phyloP scores from a whole-genome alignment of 2,797 vertebrate species.

The Pelochelys cantorii region DNA sequence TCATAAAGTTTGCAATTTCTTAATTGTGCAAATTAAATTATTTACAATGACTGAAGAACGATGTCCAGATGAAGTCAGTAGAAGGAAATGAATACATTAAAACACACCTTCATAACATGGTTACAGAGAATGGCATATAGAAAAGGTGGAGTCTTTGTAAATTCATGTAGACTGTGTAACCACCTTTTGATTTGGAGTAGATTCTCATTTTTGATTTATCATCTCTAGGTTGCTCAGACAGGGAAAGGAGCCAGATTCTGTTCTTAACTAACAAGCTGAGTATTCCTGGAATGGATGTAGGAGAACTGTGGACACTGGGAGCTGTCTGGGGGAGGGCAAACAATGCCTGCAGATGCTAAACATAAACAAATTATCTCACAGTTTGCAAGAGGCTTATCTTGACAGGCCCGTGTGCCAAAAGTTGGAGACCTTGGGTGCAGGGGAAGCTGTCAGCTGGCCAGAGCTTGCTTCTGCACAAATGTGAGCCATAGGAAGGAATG shows the following conservation, averaged over 20 bases:
- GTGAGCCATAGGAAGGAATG: neutral
- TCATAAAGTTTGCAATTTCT: conserved; percentile 11
- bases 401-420: too few species aligned
- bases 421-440: neutral
- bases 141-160: neutral
- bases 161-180: neutral
- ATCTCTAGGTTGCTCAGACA: neutral
- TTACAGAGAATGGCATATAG: neutral
- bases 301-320: too few species aligned
- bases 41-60: conserved; percentile 15
- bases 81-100: neutral
- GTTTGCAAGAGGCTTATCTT: too few species aligned
- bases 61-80: conserved; percentile 33
- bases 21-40: conserved; percentile 32
- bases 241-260: neutral
- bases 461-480: neutral
- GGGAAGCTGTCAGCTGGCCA: neutral
- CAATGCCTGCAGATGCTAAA: too few species aligned
- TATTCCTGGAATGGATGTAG: neutral
- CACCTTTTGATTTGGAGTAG: neutral
- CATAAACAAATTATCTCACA: too few species aligned
- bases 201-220: neutral
- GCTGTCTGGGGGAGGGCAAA: too few species aligned
- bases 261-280: neutral
- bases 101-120: neutral